Conservation (phyloP, 2,113 vertebrate genomes). For the Misgurnus anguillicaudatus region DNA sequence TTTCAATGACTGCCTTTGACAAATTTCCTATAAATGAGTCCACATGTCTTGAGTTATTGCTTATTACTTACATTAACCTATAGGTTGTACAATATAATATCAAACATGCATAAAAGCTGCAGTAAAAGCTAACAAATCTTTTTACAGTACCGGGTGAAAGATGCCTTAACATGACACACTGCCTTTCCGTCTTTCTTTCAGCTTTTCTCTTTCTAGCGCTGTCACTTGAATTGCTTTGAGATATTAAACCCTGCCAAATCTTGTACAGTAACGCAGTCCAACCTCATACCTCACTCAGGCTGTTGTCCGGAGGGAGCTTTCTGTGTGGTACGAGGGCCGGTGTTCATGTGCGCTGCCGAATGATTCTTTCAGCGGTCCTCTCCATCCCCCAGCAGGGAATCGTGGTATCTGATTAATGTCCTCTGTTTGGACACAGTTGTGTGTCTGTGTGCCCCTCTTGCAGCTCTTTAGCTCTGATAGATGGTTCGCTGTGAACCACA, state of each 20-base stretch:
- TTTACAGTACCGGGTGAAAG: too few relatives aligned
- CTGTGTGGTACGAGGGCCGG: constrained; percentile 14
- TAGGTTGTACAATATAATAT: too few relatives aligned
- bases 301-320: background rate
- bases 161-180: too few relatives aligned
- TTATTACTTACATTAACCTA: background rate
- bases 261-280: constrained; percentile 2
- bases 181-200: too few relatives aligned
- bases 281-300: constrained; percentile 3
- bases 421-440: constrained; percentile 38
- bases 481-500: constrained; percentile 32
- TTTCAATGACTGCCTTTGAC: too few relatives aligned
- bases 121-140: too few relatives aligned
- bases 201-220: background rate
- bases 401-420: constrained; percentile 47
- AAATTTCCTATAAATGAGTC: too few relatives aligned
- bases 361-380: constrained; percentile 40
- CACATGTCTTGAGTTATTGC: too few relatives aligned
- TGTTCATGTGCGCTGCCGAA: constrained; percentile 23
- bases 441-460: constrained; percentile 42
- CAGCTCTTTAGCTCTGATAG: constrained; percentile 49
- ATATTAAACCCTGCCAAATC: constrained; percentile 6
- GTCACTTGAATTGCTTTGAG: background rate
- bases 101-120: too few relatives aligned
- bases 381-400: constrained; percentile 34